Evolutionary conservation across 2,888 invertebrate species (phyloP), one percentile per base, ranked within the genome.

Genomic region (Cosmorhoe ocellata): DNA sequence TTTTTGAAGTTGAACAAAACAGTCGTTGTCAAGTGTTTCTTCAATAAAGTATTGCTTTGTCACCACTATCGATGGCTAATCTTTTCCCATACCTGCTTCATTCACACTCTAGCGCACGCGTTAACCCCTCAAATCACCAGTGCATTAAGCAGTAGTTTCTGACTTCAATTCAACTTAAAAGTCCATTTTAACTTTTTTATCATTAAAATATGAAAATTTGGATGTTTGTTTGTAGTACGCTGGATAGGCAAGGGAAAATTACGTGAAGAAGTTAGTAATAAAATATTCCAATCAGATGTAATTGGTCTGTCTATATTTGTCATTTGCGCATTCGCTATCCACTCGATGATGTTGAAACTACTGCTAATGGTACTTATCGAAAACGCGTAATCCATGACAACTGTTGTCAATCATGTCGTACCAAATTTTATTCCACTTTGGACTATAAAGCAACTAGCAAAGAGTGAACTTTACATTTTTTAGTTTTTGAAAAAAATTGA

Each of bases 41-140:
- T n/a, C n/a, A n/a, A n/a, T 8, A 9, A 13, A 8, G 13, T 13
- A 1, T 34, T 53, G 34, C 36, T 9, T 22, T 12, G 36, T 45
- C 41, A 51, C 51, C 62, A 43, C 24, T 56, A 18, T 18, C 18
- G 18, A 3, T 18, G n/a, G 52, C 56, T 45, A 54, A 49, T 56
- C 55, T 41, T 14, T 48, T 41, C 48, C 42, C 38, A 56, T 55
- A 67, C 64, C 67, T 57, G 61, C 67, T 67, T 71, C 73, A 69
- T 75, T 80, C 73, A 81, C 80, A 79, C 80, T 71, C 76, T 75
- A 66, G 68, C 72, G 71, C 64, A 46, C 68, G 59, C 56, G 59
- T 69, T 66, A 56, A 70, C 66, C 64, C 69, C 60, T 69, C 68
- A 68, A 36, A 51, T 52, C 18, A 36, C 12, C 10, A 18, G 14